phyloP scores from a whole-genome alignment of 2,888 invertebrate species.

The Phyto melanocephala region DNA sequence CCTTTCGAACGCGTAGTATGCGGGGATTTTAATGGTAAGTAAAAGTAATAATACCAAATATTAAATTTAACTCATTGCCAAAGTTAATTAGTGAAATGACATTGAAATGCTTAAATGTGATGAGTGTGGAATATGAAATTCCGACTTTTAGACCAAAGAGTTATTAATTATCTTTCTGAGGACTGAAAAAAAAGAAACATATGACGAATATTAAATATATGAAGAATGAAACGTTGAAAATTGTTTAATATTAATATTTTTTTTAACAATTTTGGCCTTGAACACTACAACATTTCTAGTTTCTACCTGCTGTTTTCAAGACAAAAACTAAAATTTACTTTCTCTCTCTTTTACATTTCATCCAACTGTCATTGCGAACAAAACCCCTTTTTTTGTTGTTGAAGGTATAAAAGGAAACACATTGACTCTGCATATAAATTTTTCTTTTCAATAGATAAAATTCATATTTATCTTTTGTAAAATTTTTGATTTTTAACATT shows the following conservation, averaged over 20 bases:
- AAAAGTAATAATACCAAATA: conserved; percentile 63
- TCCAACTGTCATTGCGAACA: conserved; percentile 24
- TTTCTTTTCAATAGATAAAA: conserved; percentile 16
- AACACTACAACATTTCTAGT: neutral
- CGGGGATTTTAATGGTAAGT: conserved; percentile 94
- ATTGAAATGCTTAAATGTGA: conserved; percentile 65
- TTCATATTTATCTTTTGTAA: conserved; percentile 24
- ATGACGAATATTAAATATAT: neutral
- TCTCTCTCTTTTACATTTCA: conserved; percentile 28
- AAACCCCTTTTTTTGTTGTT: conserved; percentile 48
- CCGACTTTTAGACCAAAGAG: conserved; percentile 33
- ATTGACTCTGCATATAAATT: conserved; percentile 6
- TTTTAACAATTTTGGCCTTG: conserved; percentile 39
- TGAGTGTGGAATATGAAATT: conserved; percentile 54
- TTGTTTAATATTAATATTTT: neutral
- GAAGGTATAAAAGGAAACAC: neutral
- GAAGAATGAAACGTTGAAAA: neutral
- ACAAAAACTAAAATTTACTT: conserved; percentile 2
- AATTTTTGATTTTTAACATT: conserved; percentile 23
- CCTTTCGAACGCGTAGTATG: conserved; percentile 96
- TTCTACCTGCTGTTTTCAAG: conserved; percentile 40
- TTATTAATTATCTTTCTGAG: conserved; percentile 17
- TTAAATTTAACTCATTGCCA: conserved; percentile 58
- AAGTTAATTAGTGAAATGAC: conserved; percentile 64
- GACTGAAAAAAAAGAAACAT: neutral